Conservation (phyloP, 2,797 vertebrate genomes). For the Todus mexicanus region DNA sequence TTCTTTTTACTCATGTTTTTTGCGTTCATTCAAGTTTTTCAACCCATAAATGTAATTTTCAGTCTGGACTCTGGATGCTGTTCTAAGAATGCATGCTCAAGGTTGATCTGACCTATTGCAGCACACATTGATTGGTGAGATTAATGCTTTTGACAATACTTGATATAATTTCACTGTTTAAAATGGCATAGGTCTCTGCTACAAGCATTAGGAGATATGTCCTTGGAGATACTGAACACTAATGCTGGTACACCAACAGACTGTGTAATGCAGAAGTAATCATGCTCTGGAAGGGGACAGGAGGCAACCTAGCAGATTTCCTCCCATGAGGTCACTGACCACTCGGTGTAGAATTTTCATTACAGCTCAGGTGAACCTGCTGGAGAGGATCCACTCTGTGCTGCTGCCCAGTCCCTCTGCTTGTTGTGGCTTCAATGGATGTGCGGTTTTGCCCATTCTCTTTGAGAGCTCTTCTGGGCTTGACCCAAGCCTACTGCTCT, state of each 20-base stretch:
- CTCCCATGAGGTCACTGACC: rapidly evolving
- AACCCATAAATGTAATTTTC: not conserved
- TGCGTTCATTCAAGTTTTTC: not conserved
- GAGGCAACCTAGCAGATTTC: not conserved
- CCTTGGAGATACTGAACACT: not conserved
- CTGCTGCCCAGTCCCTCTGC: not conserved
- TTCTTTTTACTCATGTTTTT: not conserved
- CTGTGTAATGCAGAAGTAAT: not conserved
- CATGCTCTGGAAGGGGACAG: not conserved
- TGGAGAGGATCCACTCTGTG: not conserved
- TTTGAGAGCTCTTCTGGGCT: not conserved
- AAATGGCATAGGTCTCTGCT: not conserved
- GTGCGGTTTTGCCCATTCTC: not conserved
- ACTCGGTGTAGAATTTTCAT: not conserved
- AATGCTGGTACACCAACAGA: not conserved
- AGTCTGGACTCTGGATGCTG: not conserved
- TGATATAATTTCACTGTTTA: not conserved
- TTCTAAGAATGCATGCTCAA: not conserved
- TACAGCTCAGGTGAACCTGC: not conserved
- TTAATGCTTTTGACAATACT: not conserved
- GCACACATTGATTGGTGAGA: not conserved
- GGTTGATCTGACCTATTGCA: not conserved
- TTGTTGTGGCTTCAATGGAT: not conserved
- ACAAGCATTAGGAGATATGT: not conserved
- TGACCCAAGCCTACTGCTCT: not conserved